A percentile compares a stretch with the other conserved stretches of the same genome.
Conservation (phyloP, 2,797 vertebrate genomes). For the Chelon labrosus region DNA sequence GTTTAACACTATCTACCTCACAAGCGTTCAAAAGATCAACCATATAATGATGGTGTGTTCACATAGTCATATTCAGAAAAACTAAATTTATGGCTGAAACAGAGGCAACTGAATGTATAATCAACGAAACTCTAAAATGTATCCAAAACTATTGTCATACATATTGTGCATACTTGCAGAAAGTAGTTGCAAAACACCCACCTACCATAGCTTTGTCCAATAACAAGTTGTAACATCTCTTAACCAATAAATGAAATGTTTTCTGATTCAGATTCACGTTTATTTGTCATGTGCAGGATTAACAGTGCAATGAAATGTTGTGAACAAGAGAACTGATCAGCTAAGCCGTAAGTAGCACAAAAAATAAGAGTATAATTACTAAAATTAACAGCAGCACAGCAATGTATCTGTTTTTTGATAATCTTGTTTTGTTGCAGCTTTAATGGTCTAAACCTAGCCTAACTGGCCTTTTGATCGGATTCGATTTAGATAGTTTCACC, state of each 20-base stretch:
- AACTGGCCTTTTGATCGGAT: not conserved
- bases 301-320: too few relatives aligned
- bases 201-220: constrained; percentile 19
- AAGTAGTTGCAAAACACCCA: constrained; percentile 18
- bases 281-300: too few relatives aligned
- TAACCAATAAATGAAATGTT: constrained; percentile 59
- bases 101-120: constrained; percentile 57
- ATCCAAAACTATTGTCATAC: constrained; percentile 12
- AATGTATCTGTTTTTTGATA: constrained; percentile 25
- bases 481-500: too few relatives aligned
- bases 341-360: too few relatives aligned
- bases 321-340: too few relatives aligned
- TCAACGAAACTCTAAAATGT: constrained; percentile 7
- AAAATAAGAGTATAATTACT: too few relatives aligned
- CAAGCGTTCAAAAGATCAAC: constrained; percentile 35
- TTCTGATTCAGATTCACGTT: not conserved
- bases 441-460: not conserved
- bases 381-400: too few relatives aligned
- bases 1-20: constrained; percentile 78
- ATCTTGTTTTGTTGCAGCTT: not conserved
- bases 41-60: constrained; percentile 12
- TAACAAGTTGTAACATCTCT: constrained; percentile 42
- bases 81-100: constrained; percentile 26
- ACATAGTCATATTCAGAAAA: not conserved
- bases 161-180: constrained; percentile 21